phyloP scores from a whole-genome alignment of 2,888 invertebrate species.

The Silvanus unidentatus region DNA sequence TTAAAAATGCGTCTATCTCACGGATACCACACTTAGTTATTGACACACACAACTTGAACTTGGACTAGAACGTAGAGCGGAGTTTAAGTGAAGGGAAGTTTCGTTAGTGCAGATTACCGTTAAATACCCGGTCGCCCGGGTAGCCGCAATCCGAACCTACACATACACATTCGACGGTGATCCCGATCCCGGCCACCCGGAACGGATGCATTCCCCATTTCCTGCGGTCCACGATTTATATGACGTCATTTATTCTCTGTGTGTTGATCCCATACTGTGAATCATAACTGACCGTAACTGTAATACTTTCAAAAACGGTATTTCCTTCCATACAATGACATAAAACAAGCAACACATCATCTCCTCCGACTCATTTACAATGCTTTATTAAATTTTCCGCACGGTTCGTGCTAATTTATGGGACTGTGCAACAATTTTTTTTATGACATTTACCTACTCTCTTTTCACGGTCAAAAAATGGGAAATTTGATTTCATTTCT shows the following conservation, averaged over 20 bases:
- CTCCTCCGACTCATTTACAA: no score
- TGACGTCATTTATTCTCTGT: constrained; percentile 32
- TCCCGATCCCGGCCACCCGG: constrained; percentile 27
- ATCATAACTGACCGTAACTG: constrained; percentile 25
- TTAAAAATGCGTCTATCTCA: neutral
- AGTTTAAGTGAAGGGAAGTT: constrained; percentile 18
- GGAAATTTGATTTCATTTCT: no score
- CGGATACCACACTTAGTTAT: neutral
- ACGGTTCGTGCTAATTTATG: no score
- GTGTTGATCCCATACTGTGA: constrained; percentile 24
- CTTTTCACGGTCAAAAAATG: no score
- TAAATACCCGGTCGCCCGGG: constrained; percentile 33
- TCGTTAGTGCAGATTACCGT: constrained; percentile 32
- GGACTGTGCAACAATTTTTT: no score
- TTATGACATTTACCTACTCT: no score
- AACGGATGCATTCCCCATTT: constrained; percentile 37
- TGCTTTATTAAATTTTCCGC: no score
- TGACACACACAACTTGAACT: neutral
- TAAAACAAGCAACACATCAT: no score
- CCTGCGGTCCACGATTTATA: constrained; percentile 34
- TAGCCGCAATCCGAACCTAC: constrained; percentile 26
- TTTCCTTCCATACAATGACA: neutral
- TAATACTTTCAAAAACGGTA: constrained; percentile 2
- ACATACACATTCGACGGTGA: constrained; percentile 8
- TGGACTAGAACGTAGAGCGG: neutral